phyloP scores from a whole-genome alignment of 2,113 vertebrate species.

The Micromys minutus region DNA sequence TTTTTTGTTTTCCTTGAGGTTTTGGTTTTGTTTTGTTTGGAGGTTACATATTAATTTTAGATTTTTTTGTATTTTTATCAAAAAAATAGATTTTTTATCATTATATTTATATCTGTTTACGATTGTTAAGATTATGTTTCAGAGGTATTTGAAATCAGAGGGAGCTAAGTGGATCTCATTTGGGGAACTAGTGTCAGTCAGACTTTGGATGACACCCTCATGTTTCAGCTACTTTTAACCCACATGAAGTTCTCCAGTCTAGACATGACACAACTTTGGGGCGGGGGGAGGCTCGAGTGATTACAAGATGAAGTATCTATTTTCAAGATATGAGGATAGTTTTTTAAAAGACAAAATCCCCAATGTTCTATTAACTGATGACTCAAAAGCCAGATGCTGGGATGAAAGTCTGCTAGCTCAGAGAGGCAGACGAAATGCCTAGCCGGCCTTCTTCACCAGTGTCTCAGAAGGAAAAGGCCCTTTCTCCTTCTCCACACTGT shows the following conservation, averaged over 20 bases:
- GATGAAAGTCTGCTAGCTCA: too few species aligned
- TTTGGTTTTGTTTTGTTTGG: background rate
- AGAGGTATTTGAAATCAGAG: background rate
- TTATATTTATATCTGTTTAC: background rate
- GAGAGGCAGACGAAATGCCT: too few species aligned
- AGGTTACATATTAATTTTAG: background rate
- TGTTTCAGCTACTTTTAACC: background rate
- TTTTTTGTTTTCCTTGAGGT: background rate
- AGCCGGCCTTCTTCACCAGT: too few species aligned
- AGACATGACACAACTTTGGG: background rate
- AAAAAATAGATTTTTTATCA: background rate
- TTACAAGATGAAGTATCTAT: background rate
- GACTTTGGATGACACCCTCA: background rate
- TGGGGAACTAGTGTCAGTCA: background rate
- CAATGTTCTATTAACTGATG: too few species aligned
- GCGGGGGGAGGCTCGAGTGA: too few species aligned
- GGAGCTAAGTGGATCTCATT: background rate
- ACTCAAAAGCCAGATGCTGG: too few species aligned
- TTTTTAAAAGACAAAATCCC: too few species aligned
- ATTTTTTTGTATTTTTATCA: background rate
- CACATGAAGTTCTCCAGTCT: background rate
- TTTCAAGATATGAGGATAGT: background rate
- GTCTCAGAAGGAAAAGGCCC: too few species aligned
- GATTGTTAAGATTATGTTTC: constrained; percentile 11
- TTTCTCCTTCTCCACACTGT: too few species aligned